These are phyloP conservation scores for Pyrgus malvae DNA, from an alignment of 2,888 invertebrate genomes.

Conservation along the genomic window DNA sequence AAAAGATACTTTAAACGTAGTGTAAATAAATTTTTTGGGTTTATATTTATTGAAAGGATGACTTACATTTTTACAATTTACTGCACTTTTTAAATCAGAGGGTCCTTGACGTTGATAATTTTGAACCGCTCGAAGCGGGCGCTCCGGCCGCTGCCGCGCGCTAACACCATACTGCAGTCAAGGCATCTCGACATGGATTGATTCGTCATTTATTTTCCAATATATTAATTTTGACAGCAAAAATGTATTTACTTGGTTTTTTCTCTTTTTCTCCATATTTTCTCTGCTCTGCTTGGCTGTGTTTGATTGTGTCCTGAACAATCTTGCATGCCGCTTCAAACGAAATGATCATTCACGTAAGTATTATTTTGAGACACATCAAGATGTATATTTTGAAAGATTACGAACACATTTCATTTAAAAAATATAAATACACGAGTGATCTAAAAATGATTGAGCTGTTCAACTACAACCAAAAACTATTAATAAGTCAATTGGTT, in stretches of 20 bases:
- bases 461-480: not conserved
- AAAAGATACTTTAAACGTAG: not conserved
- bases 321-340: constrained; percentile 89
- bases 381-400: constrained; percentile 49
- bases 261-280: constrained; percentile 89
- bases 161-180: constrained; percentile 48
- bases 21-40: constrained; percentile 5
- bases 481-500: constrained; percentile 28
- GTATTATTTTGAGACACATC: constrained; percentile 84
- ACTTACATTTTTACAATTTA: constrained; percentile 68
- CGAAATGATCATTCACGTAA: constrained; percentile 88
- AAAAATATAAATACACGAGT: constrained; percentile 40
- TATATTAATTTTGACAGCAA: constrained; percentile 78
- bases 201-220: constrained; percentile 77
- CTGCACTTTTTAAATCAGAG: constrained; percentile 74
- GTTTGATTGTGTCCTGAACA: constrained; percentile 91
- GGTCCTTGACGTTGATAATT: constrained; percentile 59
- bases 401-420: constrained; percentile 41
- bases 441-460: constrained; percentile 15
- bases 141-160: constrained; percentile 6
- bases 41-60: constrained; percentile 56
- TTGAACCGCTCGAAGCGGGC: constrained; percentile 5
- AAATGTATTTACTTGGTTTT: constrained; percentile 87
- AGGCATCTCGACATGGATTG: constrained; percentile 74
- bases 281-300: constrained; percentile 93